A percentile compares a stretch with the other conserved stretches of the same genome.
These are phyloP conservation scores for Psophia crepitans DNA, from an alignment of 2,113 vertebrate species.

Conservation along the genomic window DNA sequence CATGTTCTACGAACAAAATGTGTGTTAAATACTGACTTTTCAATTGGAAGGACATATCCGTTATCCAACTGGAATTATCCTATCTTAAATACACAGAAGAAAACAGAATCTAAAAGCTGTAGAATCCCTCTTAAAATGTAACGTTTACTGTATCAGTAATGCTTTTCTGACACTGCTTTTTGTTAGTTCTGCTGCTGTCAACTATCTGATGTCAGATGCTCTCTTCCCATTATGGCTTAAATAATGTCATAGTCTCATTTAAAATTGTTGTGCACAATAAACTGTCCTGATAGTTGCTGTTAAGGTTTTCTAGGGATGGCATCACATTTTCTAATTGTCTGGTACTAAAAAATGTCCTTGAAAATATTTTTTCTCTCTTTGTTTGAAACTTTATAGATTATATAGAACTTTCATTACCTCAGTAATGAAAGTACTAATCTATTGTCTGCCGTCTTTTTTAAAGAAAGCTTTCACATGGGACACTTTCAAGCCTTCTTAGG, in stretches of 20 bases:
- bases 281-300: background rate
- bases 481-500: background rate
- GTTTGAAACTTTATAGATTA: background rate
- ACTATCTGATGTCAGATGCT: background rate
- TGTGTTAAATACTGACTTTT: constrained; percentile 54
- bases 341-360: background rate
- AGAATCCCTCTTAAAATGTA: constrained; percentile 6
- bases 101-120: background rate
- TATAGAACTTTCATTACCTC: background rate
- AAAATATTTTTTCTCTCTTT: background rate
- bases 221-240: background rate
- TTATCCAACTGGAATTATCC: constrained; percentile 26
- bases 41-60: constrained; percentile 17
- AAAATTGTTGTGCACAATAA: background rate
- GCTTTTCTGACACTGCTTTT: background rate
- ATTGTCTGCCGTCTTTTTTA: background rate
- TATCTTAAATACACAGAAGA: background rate
- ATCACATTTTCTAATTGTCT: constrained; percentile 12
- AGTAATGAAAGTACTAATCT: background rate
- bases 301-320: background rate
- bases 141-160: background rate
- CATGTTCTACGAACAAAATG: constrained; percentile 15
- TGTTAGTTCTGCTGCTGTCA: constrained; percentile 3
- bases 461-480: background rate
- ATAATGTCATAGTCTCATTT: background rate